Base-by-base conservation (phyloP, 2,888 invertebrate species). In the Polyploca ridens region DNA sequence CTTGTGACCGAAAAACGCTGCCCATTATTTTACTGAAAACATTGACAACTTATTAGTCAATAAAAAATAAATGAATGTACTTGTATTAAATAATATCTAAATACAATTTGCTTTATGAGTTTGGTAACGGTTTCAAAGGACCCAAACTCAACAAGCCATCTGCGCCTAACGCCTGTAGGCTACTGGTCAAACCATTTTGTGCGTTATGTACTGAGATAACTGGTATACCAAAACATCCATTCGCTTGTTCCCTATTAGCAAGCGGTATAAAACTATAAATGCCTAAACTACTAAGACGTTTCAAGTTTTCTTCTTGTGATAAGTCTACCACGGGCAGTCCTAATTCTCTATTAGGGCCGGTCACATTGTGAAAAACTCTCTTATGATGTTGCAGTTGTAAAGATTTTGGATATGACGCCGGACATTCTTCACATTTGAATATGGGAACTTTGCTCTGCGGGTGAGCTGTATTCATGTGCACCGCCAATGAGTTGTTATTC, bases 201-300 rank as follows among this genome's bases (percentile, higher is more conserved):
- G 95, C 94, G 68, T 95, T 95, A 76, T 96, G 96, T 62, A 96
- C 95, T 1, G 96, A 95, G 63, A 96, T 95, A 66, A 97, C 95
- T 1, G 97, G 97, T 63, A 97, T 92, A 13, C 96, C 97, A 74
- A 96, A 97, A 68, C 95, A 95, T 5, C 96, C 96, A 49, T 94
- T 95, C 0, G 94, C 89, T 69, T 95, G 95, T 66, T 95, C 95
- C 33, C 95, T 89, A 73, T 96, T 96, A 2, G 96, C 96, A 68
- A 97, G 82, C 0, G 97, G 97, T 76, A 97, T 97, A 86, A 96
- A 97, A 89, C 96, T 96, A 78, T 95, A 95, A 69, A 97, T 96
- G 58, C 97, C 97, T 78, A 97, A 90, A 79, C 88, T 94, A 69
- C 95, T 94, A 13, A 97, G 89, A 72, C 96, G 94, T 74, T 95